phyloP scores from a whole-genome alignment of 2,797 vertebrate species.

The Sparus aurata region DNA sequence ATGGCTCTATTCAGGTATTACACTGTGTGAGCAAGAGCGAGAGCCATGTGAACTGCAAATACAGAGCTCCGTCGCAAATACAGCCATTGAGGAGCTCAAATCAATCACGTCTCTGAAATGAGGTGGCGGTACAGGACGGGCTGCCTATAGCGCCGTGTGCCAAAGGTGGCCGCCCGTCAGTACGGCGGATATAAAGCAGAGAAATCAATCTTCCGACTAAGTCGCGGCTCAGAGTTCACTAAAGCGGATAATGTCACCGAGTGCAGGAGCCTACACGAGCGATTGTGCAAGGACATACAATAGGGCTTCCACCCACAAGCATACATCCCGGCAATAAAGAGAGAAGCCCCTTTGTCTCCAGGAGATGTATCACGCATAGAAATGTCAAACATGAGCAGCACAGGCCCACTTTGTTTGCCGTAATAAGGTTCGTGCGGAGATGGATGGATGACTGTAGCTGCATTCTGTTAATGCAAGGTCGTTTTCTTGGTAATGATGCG shows the following conservation, averaged over 20 bases:
- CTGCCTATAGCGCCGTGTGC: slow-evolving; percentile 59
- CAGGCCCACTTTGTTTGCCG: slow-evolving; percentile 42
- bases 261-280: slow-evolving; percentile 58
- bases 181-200: slow-evolving; percentile 63
- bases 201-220: slow-evolving; percentile 76
- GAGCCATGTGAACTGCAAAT: slow-evolving; percentile 74
- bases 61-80: slow-evolving; percentile 56
- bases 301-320: slow-evolving; percentile 69
- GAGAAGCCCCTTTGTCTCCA: slow-evolving; percentile 53
- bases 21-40: slow-evolving; percentile 47
- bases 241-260: slow-evolving; percentile 71
- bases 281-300: slow-evolving; percentile 70
- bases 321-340: slow-evolving; percentile 56
- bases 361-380: slow-evolving; percentile 43
- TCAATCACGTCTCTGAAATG: slow-evolving; percentile 72
- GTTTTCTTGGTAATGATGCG: background rate
- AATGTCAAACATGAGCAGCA: slow-evolving; percentile 64
- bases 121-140: slow-evolving; percentile 48
- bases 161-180: slow-evolving; percentile 64
- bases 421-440: slow-evolving; percentile 13
- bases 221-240: slow-evolving; percentile 68
- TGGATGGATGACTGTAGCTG: fast-evolving
- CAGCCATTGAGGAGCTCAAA: slow-evolving; percentile 58
- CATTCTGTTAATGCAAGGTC: background rate
- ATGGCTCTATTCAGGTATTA: slow-evolving; percentile 52